Percentiles rank a stretch among this genome's conserved stretches.
Evolutionary conservation across 2,888 invertebrate species (phyloP).

Genomic region (Hololepta plana): DNA sequence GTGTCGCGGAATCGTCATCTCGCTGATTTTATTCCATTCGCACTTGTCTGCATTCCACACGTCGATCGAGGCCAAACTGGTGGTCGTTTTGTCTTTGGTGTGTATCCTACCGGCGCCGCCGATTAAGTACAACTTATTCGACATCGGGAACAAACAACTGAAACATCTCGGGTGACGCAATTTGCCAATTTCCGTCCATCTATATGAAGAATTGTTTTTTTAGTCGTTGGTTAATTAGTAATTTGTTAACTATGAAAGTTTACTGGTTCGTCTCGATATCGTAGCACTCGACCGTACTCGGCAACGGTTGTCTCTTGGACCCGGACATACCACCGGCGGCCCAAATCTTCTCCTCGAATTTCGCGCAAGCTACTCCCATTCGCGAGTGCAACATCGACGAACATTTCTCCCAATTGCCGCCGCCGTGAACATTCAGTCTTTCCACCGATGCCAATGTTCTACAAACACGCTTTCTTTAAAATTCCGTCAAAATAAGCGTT

Average conservation of each 20-base stretch:
- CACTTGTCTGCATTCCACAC: conserved; percentile 37
- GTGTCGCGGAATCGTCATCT: conserved; percentile 45
- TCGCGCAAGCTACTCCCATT: conserved; percentile 41
- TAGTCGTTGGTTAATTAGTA: not conserved
- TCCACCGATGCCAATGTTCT: conserved; percentile 9
- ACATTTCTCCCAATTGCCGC: conserved; percentile 44
- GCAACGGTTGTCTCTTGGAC: conserved; percentile 34
- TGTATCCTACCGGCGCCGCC: conserved; percentile 44
- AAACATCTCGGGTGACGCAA: conserved; percentile 36
- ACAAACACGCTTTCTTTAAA: too few species aligned
- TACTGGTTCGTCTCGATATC: conserved; percentile 41
- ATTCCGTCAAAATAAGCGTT: too few species aligned
- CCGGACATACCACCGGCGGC: conserved; percentile 54
- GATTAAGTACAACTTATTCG: conserved; percentile 42
- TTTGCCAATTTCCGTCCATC: conserved; percentile 38
- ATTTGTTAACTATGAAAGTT: conserved; percentile 8
- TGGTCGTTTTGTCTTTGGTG: conserved; percentile 34
- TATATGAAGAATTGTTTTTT: conserved; percentile 15
- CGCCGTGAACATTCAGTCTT: too few species aligned
- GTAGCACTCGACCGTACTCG: conserved; percentile 43
- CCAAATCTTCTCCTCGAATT: conserved; percentile 49
- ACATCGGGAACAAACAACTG: conserved; percentile 33
- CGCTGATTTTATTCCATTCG: conserved; percentile 37
- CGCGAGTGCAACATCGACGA: conserved; percentile 38
- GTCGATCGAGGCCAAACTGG: conserved; percentile 40